A percentile compares a stretch with the other conserved stretches of the same genome.
Conservation (phyloP, 2,888 invertebrate species). For the Acanthosepion pharaonis region DNA sequence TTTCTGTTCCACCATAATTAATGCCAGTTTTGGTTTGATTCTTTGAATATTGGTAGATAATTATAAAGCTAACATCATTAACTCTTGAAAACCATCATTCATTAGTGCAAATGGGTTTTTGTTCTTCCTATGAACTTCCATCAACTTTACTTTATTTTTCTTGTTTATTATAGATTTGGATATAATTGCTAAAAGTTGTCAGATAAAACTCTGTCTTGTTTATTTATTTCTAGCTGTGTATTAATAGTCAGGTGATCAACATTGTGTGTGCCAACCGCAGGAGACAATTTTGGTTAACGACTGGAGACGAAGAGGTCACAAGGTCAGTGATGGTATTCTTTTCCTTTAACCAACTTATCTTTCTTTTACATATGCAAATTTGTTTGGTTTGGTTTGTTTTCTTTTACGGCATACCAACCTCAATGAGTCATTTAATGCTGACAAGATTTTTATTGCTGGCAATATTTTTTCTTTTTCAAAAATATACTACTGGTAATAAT, state of each 20-base stretch:
- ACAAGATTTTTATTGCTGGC: too few species aligned
- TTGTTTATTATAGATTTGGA: neutral
- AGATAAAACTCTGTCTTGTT: neutral
- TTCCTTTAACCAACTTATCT: neutral
- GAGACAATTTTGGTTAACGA: conserved; percentile 71
- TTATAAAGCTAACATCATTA: too few species aligned
- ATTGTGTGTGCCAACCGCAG: conserved; percentile 71
- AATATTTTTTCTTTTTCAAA: too few species aligned
- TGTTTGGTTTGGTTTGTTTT: too few species aligned
- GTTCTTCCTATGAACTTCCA: neutral
- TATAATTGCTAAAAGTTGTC: neutral
- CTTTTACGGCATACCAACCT: too few species aligned
- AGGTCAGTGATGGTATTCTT: conserved; percentile 59
- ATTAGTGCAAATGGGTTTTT: neutral
- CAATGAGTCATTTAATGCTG: too few species aligned
- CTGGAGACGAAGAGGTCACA: conserved; percentile 71
- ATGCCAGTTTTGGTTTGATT: conserved; percentile 56
- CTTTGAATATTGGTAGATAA: neutral
- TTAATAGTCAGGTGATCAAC: conserved; percentile 71
- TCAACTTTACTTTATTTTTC: neutral
- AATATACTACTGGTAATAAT: too few species aligned
- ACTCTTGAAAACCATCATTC: too few species aligned
- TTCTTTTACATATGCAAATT: too few species aligned
- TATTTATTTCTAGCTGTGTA: conserved; percentile 65
- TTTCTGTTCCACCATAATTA: conserved; percentile 58